phyloP scores from a whole-genome alignment of 2,888 invertebrate species.

The Drosophila sordidapex region DNA sequence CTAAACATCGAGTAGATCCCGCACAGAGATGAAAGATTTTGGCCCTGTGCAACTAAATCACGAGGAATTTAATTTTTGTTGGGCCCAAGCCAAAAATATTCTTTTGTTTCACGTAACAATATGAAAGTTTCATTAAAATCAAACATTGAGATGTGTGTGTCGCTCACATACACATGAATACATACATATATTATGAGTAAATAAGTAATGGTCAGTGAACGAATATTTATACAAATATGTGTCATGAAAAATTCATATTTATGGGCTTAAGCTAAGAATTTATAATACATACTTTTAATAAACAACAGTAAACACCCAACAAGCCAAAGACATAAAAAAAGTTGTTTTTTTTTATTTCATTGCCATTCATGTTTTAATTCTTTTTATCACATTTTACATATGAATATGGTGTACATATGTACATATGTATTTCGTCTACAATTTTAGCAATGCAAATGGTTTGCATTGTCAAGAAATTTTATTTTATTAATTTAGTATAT shows the following conservation, averaged over 20 bases:
- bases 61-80: conserved; percentile 62
- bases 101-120: conserved; percentile 65
- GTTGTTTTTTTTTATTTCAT: neutral
- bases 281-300: conserved; percentile 37
- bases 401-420: neutral
- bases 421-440: neutral
- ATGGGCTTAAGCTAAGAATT: conserved; percentile 54
- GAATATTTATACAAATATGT: conserved; percentile 4
- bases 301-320: conserved; percentile 17
- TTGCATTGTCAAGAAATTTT: conserved; percentile 1
- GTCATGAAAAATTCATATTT: conserved; percentile 44
- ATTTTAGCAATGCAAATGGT: conserved; percentile 1
- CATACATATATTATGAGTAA: conserved; percentile 7
- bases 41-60: conserved; percentile 62
- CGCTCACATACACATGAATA: conserved; percentile 9
- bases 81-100: conserved; percentile 58
- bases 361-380: conserved; percentile 3
- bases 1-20: conserved; percentile 45
- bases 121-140: conserved; percentile 64
- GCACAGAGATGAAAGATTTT: conserved; percentile 37
- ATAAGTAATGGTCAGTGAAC: conserved; percentile 36
- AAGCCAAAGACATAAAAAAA: neutral
- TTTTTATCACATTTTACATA: conserved; percentile 7
- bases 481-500: conserved; percentile 5
- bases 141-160: conserved; percentile 48